phyloP scores from a whole-genome alignment of 2,113 vertebrate genomes.

The Gambusia holbrooki region DNA sequence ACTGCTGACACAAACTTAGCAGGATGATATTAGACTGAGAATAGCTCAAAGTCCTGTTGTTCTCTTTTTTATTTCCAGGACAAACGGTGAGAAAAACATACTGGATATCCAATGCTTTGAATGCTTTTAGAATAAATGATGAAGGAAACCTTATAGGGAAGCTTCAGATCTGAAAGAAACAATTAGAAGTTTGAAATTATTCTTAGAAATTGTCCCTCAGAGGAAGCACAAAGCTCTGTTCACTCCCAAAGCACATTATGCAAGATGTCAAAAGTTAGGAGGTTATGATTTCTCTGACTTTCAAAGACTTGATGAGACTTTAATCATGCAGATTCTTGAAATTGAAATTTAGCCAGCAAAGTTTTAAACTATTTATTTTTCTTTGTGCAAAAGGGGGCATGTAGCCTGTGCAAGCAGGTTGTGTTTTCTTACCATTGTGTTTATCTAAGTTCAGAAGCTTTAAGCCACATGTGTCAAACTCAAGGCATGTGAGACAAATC shows the following conservation, averaged over 20 bases:
- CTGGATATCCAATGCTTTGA: no score
- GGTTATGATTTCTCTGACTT: no score
- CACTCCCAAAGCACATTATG: no score
- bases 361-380: constrained; percentile 1
- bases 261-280: no score
- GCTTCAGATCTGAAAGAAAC: neutral
- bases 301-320: neutral
- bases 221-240: no score
- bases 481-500: no score
- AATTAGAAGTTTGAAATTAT: neutral
- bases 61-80: neutral
- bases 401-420: constrained; percentile 4
- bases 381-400: constrained; percentile 25
- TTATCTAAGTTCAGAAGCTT: constrained; percentile 4
- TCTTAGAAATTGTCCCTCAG: no score
- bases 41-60: neutral
- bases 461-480: neutral
- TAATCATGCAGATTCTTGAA: constrained; percentile 9
- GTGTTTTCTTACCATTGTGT: constrained; percentile 20
- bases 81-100: neutral
- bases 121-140: neutral
- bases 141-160: neutral
- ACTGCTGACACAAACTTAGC: constrained; percentile 18
- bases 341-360: constrained; percentile 14
- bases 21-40: constrained; percentile 26